Conservation (phyloP, 2,113 vertebrate genomes). For the Agelaius tricolor region DNA sequence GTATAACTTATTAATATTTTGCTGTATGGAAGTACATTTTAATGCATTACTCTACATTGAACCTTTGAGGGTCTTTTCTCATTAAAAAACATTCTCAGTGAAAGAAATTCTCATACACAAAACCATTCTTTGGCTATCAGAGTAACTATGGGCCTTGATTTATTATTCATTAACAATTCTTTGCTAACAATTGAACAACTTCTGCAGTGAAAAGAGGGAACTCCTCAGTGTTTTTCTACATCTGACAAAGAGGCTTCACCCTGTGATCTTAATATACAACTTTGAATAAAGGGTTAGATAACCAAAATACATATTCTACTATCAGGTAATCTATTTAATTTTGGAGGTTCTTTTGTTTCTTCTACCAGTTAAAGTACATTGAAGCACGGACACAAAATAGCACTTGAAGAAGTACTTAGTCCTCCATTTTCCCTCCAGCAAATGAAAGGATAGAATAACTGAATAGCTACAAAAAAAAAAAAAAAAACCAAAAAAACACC, state of each 20-base stretch:
- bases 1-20: slow-evolving; percentile 4
- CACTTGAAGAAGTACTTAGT: neutral
- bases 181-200: neutral
- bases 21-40: neutral
- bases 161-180: neutral
- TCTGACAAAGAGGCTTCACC: neutral
- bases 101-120: neutral
- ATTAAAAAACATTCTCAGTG: neutral
- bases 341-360: neutral
- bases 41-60: neutral
- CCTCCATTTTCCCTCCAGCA: neutral
- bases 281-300: neutral
- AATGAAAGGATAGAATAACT: neutral
- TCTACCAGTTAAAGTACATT: neutral
- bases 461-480: neutral
- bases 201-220: neutral
- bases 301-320: neutral
- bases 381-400: neutral
- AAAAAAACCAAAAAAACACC: too few species aligned
- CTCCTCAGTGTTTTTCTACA: neutral
- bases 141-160: neutral
- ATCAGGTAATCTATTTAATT: neutral
- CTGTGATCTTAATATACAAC: neutral
- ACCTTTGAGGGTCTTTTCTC: neutral
- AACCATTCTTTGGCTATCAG: neutral